Conservation (phyloP, 37 sponge, comb jelly and placozoan genomes). For the Ephydatia muelleri region DNA sequence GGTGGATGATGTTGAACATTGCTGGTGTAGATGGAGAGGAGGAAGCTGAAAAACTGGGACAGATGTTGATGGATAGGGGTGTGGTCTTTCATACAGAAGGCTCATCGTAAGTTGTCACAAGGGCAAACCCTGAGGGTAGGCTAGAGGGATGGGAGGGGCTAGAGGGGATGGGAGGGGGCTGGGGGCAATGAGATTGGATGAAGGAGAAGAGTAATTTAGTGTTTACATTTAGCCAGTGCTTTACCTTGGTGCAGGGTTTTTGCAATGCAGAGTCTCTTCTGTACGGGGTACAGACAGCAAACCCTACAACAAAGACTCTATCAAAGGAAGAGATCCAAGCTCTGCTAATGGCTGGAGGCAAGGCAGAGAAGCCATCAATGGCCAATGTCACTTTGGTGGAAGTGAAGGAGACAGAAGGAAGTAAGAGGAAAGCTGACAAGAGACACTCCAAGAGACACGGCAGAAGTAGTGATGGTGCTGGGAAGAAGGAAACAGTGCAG, state of each 20-base stretch:
- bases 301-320: constrained; percentile 26
- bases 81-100: constrained; percentile 81
- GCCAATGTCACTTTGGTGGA: not conserved
- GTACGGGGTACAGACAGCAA: constrained; percentile 51
- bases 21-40: constrained; percentile 52
- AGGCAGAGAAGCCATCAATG: not conserved
- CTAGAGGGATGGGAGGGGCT: too few relatives aligned
- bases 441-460: not conserved
- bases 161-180: too few relatives aligned
- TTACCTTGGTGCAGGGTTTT: constrained; percentile 52
- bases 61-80: constrained; percentile 68
- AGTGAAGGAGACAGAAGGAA: not conserved
- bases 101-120: constrained; percentile 50
- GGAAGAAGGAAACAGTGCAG: not conserved
- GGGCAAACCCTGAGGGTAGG: too few relatives aligned
- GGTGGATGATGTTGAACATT: constrained; percentile 65
- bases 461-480: not conserved
- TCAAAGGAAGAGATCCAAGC: constrained; percentile 50
- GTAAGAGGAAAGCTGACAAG: not conserved
- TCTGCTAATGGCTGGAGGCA: constrained; percentile 9
- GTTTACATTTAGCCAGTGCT: too few relatives aligned
- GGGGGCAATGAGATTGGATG: too few relatives aligned
- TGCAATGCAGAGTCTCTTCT: constrained; percentile 66
- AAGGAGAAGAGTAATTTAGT: too few relatives aligned
- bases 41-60: constrained; percentile 69